Percentiles rank a stretch among this genome's conserved stretches.
phyloP scores from a whole-genome alignment of 2,888 invertebrate genomes.

The Poecilobothrus nobilitatus region DNA sequence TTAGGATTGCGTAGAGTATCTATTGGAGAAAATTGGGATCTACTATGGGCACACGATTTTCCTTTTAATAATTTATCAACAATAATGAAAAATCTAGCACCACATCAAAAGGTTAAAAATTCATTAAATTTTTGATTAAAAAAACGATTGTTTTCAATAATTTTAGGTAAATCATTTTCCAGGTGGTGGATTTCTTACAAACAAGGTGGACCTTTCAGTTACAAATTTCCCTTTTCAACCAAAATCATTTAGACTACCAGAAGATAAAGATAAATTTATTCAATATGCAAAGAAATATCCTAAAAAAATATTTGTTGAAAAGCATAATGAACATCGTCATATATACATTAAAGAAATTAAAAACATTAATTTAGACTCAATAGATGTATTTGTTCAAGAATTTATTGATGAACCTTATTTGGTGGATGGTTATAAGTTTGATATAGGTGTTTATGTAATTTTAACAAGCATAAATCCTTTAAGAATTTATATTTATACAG shows the following conservation, averaged over 20 bases:
- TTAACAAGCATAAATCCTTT: conserved; percentile 87
- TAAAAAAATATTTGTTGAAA: conserved; percentile 74
- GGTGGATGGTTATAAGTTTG: conserved; percentile 91
- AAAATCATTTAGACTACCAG: conserved; percentile 77
- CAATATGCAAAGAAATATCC: conserved; percentile 59
- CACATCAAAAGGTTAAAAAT: conserved; percentile 74
- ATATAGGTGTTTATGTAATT: conserved; percentile 89
- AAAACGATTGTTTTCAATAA: not conserved
- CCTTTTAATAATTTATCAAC: conserved; percentile 54
- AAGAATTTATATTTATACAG: conserved; percentile 78
- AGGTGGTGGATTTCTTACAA: conserved; percentile 86
- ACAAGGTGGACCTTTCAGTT: conserved; percentile 82
- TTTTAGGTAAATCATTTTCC: conserved; percentile 60
- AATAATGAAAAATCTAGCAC: conserved; percentile 51
- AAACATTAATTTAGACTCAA: conserved; percentile 59
- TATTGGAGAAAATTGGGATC: conserved; percentile 61
- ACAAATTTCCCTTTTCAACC: conserved; percentile 73
- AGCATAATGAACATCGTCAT: conserved; percentile 84
- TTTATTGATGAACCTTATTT: conserved; percentile 81
- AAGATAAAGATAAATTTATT: conserved; percentile 60
- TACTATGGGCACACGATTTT: conserved; percentile 92
- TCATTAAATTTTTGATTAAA: not conserved
- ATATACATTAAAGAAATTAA: conserved; percentile 64
- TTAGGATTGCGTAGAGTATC: conserved; percentile 60
- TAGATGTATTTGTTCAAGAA: conserved; percentile 82